A percentile compares a stretch with the other conserved stretches of the same genome.
phyloP scores from a whole-genome alignment of 2,113 vertebrate species.

The Elgaria multicarinata region DNA sequence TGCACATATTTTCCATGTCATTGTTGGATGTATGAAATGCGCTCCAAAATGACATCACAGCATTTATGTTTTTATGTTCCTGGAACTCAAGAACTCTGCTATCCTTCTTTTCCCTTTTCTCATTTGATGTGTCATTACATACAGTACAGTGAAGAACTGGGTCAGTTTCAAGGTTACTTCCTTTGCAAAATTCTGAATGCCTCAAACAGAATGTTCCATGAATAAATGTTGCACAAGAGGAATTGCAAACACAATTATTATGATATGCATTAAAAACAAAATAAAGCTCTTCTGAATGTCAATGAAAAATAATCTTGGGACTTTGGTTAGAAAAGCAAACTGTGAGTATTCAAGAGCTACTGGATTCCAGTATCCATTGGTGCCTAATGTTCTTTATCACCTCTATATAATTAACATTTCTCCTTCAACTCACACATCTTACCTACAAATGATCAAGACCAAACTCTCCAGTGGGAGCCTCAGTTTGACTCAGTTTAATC shows the following conservation, averaged over 20 bases:
- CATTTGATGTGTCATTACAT: neutral
- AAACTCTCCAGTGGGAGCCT: neutral
- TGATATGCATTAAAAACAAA: neutral
- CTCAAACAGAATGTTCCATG: neutral
- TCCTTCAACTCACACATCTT: neutral
- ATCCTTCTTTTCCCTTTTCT: neutral
- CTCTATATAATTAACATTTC: neutral
- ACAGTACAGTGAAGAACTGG: neutral
- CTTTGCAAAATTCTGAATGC: neutral
- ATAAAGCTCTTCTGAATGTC: neutral
- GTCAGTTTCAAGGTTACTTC: neutral
- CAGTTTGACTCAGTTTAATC: neutral
- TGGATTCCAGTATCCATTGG: neutral
- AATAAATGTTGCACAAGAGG: neutral
- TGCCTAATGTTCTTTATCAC: neutral
- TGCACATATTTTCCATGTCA: neutral
- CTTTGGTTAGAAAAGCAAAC: neutral
- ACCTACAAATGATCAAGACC: neutral
- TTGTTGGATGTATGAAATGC: neutral
- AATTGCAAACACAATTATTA: neutral
- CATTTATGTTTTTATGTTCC: conserved; percentile 3
- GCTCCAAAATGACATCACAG: neutral
- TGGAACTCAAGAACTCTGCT: neutral
- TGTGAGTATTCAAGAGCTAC: neutral
- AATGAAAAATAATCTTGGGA: neutral